Percentiles rank a stretch among this genome's conserved stretches.
Evolutionary conservation across 2,797 vertebrate species (phyloP).

Genomic region (Sphaeramia orbicularis): DNA sequence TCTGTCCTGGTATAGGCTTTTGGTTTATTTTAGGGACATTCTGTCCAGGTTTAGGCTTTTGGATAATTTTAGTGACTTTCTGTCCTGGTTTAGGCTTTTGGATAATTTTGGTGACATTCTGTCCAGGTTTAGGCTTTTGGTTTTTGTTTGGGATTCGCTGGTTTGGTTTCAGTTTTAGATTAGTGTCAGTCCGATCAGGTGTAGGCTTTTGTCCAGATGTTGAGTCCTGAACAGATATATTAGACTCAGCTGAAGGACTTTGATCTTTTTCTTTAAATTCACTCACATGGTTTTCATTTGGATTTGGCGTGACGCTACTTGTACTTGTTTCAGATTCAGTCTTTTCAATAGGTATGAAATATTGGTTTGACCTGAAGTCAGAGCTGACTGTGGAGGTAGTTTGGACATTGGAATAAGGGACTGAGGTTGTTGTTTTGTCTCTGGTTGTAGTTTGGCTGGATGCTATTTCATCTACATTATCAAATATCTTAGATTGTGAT

Average conservation of each 20-base stretch:
- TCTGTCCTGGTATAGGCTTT: conserved; percentile 18
- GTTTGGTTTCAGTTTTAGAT: not conserved
- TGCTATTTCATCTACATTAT: too few species aligned
- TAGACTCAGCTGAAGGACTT: too few species aligned
- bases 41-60: not conserved
- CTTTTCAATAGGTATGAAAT: too few species aligned
- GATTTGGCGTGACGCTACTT: too few species aligned
- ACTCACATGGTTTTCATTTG: too few species aligned
- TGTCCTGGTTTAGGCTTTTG: not conserved
- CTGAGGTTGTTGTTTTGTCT: conserved; percentile 20
- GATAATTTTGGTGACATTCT: too few species aligned
- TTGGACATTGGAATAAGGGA: conserved; percentile 9
- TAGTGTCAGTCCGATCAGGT: too few species aligned
- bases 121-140: conserved; percentile 23
- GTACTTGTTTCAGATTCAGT: too few species aligned
- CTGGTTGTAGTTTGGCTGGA: not conserved
- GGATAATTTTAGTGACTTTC: not conserved
- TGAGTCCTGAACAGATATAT: too few species aligned
- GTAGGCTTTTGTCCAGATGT: too few species aligned
- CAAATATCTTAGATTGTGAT: too few species aligned
- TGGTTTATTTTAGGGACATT: not conserved
- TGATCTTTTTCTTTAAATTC: too few species aligned
- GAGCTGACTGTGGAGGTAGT: conserved; percentile 36
- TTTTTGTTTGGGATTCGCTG: not conserved
- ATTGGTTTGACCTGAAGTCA: conserved; percentile 51